Conservation (phyloP, 1,140 invertebrate species). For the Drosophila parabipectinata region DNA sequence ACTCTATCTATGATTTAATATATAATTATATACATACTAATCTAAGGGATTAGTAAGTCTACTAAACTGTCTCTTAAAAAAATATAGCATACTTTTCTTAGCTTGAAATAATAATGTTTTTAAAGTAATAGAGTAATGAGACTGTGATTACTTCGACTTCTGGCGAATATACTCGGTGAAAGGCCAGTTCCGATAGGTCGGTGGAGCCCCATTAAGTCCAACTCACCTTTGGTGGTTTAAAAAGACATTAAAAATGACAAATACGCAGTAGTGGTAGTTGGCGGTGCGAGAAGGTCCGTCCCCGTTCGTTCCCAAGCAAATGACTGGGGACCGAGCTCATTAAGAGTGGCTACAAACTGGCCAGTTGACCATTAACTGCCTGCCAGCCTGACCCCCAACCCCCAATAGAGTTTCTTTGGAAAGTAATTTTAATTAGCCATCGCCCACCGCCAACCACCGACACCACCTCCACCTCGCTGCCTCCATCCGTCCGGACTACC, state of each 20-base stretch:
- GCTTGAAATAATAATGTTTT: background rate
- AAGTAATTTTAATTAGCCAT: slow-evolving; percentile 78
- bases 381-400: background rate
- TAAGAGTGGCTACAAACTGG: slow-evolving; percentile 60
- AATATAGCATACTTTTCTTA: no score
- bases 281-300: slow-evolving; percentile 15
- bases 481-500: background rate
- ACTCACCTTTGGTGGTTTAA: slow-evolving; percentile 65
- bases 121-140: background rate
- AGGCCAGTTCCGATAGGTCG: slow-evolving; percentile 8
- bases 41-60: no score
- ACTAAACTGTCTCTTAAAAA: no score
- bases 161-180: background rate
- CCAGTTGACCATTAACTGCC: slow-evolving; percentile 56
- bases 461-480: background rate
- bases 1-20: slow-evolving; percentile 2
- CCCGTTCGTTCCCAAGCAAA: slow-evolving; percentile 45
- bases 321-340: slow-evolving; percentile 62
- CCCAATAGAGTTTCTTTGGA: slow-evolving; percentile 9
- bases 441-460: slow-evolving; percentile 20
- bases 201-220: slow-evolving; percentile 22
- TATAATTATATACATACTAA: no score
- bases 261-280: slow-evolving; percentile 30
- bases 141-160: background rate
- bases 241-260: slow-evolving; percentile 70